phyloP scores from a whole-genome alignment of 2,888 invertebrate species.

The Eurytoma adleriae region DNA sequence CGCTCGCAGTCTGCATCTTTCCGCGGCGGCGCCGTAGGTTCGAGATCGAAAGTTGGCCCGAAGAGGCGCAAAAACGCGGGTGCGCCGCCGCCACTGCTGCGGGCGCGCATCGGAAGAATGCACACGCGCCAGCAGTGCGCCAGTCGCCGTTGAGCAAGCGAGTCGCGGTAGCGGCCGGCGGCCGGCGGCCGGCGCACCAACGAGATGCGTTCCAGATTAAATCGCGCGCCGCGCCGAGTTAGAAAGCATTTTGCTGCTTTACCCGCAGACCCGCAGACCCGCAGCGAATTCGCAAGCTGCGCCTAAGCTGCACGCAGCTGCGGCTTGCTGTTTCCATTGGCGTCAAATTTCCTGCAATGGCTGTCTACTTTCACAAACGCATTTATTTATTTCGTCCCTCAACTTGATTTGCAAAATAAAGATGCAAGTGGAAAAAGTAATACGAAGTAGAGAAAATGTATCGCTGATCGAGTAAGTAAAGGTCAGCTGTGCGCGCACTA shows the following conservation, averaged over 20 bases:
- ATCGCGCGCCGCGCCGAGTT: slow-evolving; percentile 44
- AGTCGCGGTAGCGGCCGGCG: neutral
- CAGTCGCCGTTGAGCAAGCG: slow-evolving; percentile 34
- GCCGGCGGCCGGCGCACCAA: neutral
- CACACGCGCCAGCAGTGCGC: slow-evolving; percentile 6
- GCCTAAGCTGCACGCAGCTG: too few species aligned
- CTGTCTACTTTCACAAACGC: too few species aligned
- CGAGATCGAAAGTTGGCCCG: slow-evolving; percentile 48
- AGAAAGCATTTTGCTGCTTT: slow-evolving; percentile 41
- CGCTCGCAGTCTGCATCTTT: neutral
- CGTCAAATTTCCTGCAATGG: too few species aligned
- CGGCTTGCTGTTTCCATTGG: too few species aligned
- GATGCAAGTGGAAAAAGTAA: too few species aligned
- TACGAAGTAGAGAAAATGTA: too few species aligned
- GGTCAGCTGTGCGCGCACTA: too few species aligned
- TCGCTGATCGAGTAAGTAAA: too few species aligned
- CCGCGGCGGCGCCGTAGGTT: neutral
- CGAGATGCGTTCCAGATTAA: slow-evolving; percentile 55
- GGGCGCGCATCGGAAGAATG: slow-evolving; percentile 30
- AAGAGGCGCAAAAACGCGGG: slow-evolving; percentile 32
- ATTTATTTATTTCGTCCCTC: too few species aligned
- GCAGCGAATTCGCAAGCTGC: too few species aligned
- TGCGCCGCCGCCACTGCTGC: neutral
- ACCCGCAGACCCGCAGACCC: too few species aligned
- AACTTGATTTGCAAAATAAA: too few species aligned